A percentile compares a stretch with the other conserved stretches of the same genome.
Conservation (phyloP, 2,888 invertebrate species). For the Megaustenia siamemsis region DNA sequence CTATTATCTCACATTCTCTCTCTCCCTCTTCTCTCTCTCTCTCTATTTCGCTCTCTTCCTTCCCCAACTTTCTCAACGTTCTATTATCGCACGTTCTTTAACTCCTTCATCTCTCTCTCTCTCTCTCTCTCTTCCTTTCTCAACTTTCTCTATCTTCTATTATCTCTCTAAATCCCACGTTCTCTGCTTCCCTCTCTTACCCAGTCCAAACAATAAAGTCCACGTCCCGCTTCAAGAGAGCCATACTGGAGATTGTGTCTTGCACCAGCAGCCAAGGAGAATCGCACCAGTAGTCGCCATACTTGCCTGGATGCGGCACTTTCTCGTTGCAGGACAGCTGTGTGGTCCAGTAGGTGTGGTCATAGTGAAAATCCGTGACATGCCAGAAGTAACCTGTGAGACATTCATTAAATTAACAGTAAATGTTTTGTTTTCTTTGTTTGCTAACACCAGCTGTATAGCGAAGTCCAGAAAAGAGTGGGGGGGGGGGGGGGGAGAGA, state of each 20-base stretch:
- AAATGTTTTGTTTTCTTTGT: no score
- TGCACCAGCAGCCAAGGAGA: slow-evolving; percentile 93
- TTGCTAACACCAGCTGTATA: no score
- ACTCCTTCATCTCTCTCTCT: background rate
- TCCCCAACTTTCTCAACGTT: background rate
- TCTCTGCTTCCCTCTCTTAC: slow-evolving; percentile 80
- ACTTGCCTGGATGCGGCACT: slow-evolving; percentile 81
- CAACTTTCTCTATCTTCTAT: background rate
- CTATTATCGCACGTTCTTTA: no score
- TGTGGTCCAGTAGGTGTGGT: slow-evolving; percentile 68
- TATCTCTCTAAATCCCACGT: background rate
- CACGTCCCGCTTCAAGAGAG: slow-evolving; percentile 89
- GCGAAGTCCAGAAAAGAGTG: no score
- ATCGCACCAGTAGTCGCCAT: slow-evolving; percentile 91
- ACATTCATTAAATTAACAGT: no score
- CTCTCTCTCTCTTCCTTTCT: background rate
- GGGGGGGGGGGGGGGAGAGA: no score
- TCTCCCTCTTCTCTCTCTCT: background rate
- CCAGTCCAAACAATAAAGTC: slow-evolving; percentile 98
- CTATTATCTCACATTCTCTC: slow-evolving; percentile 5
- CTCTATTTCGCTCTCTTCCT: background rate
- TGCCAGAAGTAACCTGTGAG: slow-evolving; percentile 76
- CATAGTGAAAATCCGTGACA: slow-evolving; percentile 78
- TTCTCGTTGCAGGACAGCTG: slow-evolving; percentile 66
- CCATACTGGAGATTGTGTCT: slow-evolving; percentile 92